Percentiles rank a stretch among this genome's conserved stretches.
These are phyloP conservation scores for Erebia palarica DNA, from an alignment of 2,888 invertebrate genomes.

Conservation along the genomic window DNA sequence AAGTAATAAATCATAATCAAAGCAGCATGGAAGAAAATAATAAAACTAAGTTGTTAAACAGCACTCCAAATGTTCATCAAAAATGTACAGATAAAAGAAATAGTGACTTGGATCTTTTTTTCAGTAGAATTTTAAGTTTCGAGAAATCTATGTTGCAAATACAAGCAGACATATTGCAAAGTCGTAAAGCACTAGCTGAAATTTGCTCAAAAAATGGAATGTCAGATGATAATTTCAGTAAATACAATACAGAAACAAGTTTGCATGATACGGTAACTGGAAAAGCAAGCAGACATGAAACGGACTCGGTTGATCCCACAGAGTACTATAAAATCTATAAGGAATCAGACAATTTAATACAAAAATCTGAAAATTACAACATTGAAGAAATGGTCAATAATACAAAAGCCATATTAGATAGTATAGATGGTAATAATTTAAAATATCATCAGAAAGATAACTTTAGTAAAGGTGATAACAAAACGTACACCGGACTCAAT, in stretches of 20 bases:
- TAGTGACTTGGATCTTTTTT: constrained; percentile 5
- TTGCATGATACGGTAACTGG: not conserved
- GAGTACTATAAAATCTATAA: not conserved
- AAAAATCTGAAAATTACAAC: not conserved
- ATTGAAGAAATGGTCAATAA: not conserved
- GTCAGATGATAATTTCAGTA: not conserved
- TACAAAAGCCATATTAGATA: not conserved
- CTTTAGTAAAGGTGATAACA: constrained; percentile 21
- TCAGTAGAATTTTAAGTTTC: constrained; percentile 12
- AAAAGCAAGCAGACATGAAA: not conserved
- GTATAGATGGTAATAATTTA: not conserved
- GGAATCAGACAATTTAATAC: not conserved
- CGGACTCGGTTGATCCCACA: not conserved
- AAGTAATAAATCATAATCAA: not conserved
- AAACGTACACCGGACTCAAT: constrained; percentile 21
- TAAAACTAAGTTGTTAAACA: not conserved
- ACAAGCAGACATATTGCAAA: constrained; percentile 14
- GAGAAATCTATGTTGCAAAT: constrained; percentile 21
- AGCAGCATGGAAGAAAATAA: not conserved
- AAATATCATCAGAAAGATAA: not conserved
- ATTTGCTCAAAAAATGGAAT: constrained; percentile 8
- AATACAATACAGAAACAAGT: not conserved
- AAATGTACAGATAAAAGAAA: not conserved
- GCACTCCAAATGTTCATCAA: not conserved
- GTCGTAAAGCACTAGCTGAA: constrained; percentile 13